Evolutionary conservation across 1,140 invertebrate genomes (phyloP), one percentile per base, ranked within the genome.

Genomic region (Hyles euphorbiae): DNA sequence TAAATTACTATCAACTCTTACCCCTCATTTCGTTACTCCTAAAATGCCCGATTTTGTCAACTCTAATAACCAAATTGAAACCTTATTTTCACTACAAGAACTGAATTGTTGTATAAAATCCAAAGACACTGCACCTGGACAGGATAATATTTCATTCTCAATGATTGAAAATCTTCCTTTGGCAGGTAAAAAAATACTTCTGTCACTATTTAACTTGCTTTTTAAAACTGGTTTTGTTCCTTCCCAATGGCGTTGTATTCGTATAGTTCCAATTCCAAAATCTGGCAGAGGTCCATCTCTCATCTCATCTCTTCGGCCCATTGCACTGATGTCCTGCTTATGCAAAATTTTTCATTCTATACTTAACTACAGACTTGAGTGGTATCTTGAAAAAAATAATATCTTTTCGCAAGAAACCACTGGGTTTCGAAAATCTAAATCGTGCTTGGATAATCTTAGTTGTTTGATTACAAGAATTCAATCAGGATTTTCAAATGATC

Each of bases 341-440:
- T 47, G 46, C 10, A 47, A 47, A 10, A 47, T 47, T 11, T n/a
- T 47, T 47, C 46, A 47, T 47, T 8, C 10, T 11, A 47, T 47
- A 4, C 5, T 47, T 8, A 47, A n/a, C 10, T 10, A 4, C 12
- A 47, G 59, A 43, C 45, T 61, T 11, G 59, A 56, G n/a, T 56
- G 59, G 47, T 61, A 22, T 52, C 8, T 61, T 6, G 47, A 61
- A 52, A 56, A 40, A 32, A 61, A 61, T 22, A 11, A 44, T 44
- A 34, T 12, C 22, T 56, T 60, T 49, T 60, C 55, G 7, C 10
- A 54, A 36, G 45, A 53, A 36, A 60, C 49, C 1, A 46, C 45
- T 12, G 58, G 58, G n/a, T 60, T 60, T 52, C 47, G 58, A 34
- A 53, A 32, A 43, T 45, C 46, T 2, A 43, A 9, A 33, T 54